Conservation (phyloP, 2,888 invertebrate species). For the Syrista parreyssii region DNA sequence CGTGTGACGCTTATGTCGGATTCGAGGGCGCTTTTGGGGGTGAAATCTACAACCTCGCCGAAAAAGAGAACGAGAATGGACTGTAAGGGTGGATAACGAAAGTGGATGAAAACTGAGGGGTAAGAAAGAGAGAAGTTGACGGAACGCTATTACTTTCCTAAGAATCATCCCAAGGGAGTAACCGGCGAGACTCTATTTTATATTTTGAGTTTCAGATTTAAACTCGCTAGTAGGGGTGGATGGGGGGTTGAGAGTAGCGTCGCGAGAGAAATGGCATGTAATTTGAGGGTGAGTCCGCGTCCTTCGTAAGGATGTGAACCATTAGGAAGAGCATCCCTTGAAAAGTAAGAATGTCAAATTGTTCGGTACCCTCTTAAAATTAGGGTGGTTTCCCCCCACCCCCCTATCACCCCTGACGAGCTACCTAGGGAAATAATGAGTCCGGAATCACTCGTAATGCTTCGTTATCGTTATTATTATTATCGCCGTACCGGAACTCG, state of each 20-base stretch:
- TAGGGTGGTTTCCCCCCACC: slow-evolving; percentile 11
- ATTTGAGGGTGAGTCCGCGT: slow-evolving; percentile 28
- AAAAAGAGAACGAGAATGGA: background rate
- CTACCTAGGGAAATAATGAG: background rate
- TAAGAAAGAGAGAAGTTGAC: background rate
- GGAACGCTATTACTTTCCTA: background rate
- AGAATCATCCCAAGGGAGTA: slow-evolving; percentile 13
- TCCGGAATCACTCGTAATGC: background rate
- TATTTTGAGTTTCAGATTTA: slow-evolving; percentile 36
- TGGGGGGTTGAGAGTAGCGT: slow-evolving; percentile 30
- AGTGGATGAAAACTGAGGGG: background rate
- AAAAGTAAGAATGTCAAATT: slow-evolving; percentile 44
- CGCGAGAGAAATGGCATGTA: slow-evolving; percentile 43
- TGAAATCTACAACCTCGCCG: background rate
- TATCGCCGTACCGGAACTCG: background rate
- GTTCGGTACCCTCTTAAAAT: slow-evolving; percentile 36
- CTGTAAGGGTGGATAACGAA: background rate
- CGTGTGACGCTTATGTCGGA: background rate
- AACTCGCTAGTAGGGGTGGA: slow-evolving; percentile 21
- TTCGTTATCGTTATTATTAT: background rate
- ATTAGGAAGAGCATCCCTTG: background rate
- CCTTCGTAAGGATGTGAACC: background rate
- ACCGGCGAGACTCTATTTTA: slow-evolving; percentile 14
- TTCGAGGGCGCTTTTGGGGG: background rate
- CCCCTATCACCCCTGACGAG: background rate